These are phyloP conservation scores for Ginglymostoma cirratum DNA, from an alignment of 2,113 vertebrate species.

Conservation along the genomic window DNA sequence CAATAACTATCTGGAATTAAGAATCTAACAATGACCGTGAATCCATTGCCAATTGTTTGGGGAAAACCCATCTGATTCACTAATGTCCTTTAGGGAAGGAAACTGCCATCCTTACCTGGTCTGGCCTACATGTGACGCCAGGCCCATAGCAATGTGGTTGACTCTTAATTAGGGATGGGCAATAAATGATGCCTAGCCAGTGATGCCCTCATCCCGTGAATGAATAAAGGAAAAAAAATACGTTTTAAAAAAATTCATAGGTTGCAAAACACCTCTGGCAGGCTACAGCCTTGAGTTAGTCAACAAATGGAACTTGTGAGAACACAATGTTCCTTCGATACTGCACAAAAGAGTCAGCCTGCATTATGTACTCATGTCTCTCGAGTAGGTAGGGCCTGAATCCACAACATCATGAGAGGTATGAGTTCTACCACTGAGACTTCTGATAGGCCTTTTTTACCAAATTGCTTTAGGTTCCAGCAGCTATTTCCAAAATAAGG, in stretches of 20 bases:
- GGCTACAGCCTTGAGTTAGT: not conserved
- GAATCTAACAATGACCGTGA: too few relatives aligned
- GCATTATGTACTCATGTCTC: not conserved
- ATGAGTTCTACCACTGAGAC: not conserved
- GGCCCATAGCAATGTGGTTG: too few relatives aligned
- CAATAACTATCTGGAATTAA: too few relatives aligned
- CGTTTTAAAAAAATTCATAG: not conserved
- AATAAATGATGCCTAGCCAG: too few relatives aligned
- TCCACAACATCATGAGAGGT: not conserved
- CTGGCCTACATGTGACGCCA: too few relatives aligned
- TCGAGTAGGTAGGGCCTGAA: not conserved
- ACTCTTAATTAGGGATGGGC: too few relatives aligned
- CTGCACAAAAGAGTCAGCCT: not conserved
- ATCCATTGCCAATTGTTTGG: too few relatives aligned
- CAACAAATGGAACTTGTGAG: not conserved
- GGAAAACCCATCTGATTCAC: too few relatives aligned
- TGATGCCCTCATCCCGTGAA: too few relatives aligned
- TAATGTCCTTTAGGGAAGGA: too few relatives aligned
- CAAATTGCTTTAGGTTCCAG: not conserved
- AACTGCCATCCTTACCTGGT: too few relatives aligned
- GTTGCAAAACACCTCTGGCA: not conserved
- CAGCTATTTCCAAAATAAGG: slow-evolving; percentile 9
- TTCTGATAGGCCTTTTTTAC: not conserved
- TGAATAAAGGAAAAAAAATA: not conserved
- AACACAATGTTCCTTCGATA: not conserved